Base-by-base conservation (phyloP, 2,888 invertebrate genomes). In the Stenodera caucasica region DNA sequence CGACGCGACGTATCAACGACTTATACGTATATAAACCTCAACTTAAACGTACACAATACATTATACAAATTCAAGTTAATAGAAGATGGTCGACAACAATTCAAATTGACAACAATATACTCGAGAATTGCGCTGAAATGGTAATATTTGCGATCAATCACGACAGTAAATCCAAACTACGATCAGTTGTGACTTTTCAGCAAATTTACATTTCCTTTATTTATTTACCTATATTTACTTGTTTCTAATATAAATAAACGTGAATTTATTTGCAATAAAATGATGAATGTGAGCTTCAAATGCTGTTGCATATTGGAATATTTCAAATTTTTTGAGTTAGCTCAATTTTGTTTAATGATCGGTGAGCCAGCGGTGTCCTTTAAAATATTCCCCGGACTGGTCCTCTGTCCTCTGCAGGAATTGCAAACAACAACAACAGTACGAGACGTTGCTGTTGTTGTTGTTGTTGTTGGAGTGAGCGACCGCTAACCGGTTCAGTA, bases 91-190 rank as follows among this genome's bases (percentile, higher is more conserved):
- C 72, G 68, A 70, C 64, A 45, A 45, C 45, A 64, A 69, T 70
- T 65, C 69, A 64, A 66, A 67, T 71, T 66, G 67, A 68, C 68
- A 68, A 68, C 67, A 67, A 67, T 66, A 68, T 67, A 66, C 63
- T 58, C 64, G 58, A 63, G 66, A 64, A 67, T 69, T 69, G 69
- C 69, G 18, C 40, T 61, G 65, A 62, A 65, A 67, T 63, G 60
- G 69, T 66, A 71, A 68, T 66, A 66, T 67, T 61, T 64, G 55
- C 57, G 62, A 63, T 65, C 64, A 65, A 63, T 65, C 64, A 60
- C 58, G 53, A 15, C 18, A 45, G 63, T 63, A 64, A 68, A 68
- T 68, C 68, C 67, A 54, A 35, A 12, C 49, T 33, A 49, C 32
- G 52, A 32, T 52, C 2, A 15, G n/a, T n/a, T n/a, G n/a, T n/a